Conservation (phyloP, 2,888 invertebrate species). For the Oscheius sp. region DNA sequence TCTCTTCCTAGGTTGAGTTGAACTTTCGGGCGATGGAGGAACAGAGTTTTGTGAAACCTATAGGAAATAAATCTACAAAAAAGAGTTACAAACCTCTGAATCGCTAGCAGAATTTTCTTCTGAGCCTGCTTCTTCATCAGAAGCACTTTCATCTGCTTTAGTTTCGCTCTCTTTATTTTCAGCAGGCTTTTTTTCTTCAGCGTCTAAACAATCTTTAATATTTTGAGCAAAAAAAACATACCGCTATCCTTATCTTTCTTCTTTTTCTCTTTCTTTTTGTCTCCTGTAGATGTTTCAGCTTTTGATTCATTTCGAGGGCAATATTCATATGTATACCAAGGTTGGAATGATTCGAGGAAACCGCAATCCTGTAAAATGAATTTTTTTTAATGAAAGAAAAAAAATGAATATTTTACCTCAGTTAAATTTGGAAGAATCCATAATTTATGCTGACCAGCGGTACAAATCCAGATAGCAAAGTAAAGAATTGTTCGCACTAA, state of each 20-base stretch:
- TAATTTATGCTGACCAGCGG: slow-evolving; percentile 88
- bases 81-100: slow-evolving; percentile 1
- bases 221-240: slow-evolving; percentile 2
- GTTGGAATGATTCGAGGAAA: slow-evolving; percentile 97
- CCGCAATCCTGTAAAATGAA: slow-evolving; percentile 79
- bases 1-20: slow-evolving; percentile 17
- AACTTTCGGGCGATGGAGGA: slow-evolving; percentile 9
- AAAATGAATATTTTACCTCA: slow-evolving; percentile 81
- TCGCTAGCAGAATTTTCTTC: neutral
- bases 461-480: slow-evolving; percentile 86
- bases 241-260: slow-evolving; percentile 46
- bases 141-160: neutral
- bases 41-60: neutral
- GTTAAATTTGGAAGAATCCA: slow-evolving; percentile 99
- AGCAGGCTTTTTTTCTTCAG: neutral
- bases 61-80: too few species aligned
- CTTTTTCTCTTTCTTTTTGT: slow-evolving; percentile 42
- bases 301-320: slow-evolving; percentile 7
- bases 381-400: neutral
- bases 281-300: slow-evolving; percentile 35
- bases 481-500: slow-evolving; percentile 87
- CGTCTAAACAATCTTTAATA: neutral
- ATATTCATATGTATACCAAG: slow-evolving; percentile 78
- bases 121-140: slow-evolving; percentile 10
- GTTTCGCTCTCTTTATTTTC: neutral